Percentiles rank a stretch among this genome's conserved stretches.
These are phyloP conservation scores for Thaumetopoea pityocampa DNA, from an alignment of 1,140 invertebrate species.

Conservation along the genomic window DNA sequence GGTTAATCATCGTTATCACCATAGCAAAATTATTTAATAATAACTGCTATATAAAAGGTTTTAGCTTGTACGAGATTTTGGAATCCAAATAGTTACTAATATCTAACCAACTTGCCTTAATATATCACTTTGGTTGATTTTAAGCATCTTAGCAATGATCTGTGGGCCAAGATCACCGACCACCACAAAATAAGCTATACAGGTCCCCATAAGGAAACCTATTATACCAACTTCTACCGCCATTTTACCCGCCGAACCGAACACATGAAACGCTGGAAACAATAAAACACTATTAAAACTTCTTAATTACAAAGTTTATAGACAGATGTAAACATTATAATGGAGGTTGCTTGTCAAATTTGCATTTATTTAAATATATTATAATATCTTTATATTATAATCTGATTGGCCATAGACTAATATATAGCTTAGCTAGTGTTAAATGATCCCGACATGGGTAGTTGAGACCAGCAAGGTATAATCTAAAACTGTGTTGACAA, in stretches of 20 bases:
- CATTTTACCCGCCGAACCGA: constrained; percentile 93
- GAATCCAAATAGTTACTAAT: neutral
- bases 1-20: no score
- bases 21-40: no score
- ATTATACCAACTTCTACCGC: constrained; percentile 95
- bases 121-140: constrained; percentile 83
- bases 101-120: constrained; percentile 70
- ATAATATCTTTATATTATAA: neutral
- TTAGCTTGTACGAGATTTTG: no score
- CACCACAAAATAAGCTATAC: constrained; percentile 98
- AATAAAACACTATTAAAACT: constrained; percentile 5
- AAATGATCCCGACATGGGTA: no score
- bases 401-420: no score
- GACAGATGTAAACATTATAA: no score
- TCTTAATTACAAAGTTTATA: no score
- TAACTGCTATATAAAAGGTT: no score
- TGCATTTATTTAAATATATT: neutral
- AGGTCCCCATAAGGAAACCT: constrained; percentile 94
- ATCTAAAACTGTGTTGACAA: no score
- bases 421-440: no score
- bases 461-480: no score
- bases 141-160: constrained; percentile 89
- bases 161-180: constrained; percentile 96
- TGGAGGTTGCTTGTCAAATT: neutral
- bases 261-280: constrained; percentile 90